Conservation (phyloP, 2,888 invertebrate species). For the Philereme transversata region DNA sequence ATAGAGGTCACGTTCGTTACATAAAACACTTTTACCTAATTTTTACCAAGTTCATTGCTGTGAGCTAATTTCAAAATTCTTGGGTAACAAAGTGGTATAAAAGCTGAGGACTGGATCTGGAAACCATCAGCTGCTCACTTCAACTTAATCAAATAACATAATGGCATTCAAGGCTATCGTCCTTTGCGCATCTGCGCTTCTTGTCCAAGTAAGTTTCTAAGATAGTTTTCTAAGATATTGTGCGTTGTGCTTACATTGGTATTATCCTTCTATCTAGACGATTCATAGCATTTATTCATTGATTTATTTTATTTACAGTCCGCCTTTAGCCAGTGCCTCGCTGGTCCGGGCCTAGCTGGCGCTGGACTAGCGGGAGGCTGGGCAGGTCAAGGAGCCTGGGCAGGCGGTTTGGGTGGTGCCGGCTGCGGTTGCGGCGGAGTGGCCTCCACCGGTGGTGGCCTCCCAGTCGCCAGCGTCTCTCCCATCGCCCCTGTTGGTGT, state of each 20-base stretch:
- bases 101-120: not conserved
- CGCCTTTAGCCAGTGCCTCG: conserved; percentile 26
- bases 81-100: conserved; percentile 1
- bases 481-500: conserved; percentile 51
- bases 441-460: conserved; percentile 43
- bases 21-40: conserved; percentile 12
- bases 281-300: not conserved
- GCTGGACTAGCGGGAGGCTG: conserved; percentile 29
- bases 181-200: conserved; percentile 30
- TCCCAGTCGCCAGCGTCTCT: conserved; percentile 41
- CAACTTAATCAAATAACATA: conserved; percentile 2
- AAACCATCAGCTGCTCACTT: not conserved
- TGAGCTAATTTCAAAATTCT: not conserved
- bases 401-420: conserved; percentile 28
- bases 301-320: conserved; percentile 22
- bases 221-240: too few relatives aligned
- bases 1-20: conserved; percentile 23
- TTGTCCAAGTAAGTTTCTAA: conserved; percentile 25
- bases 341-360: conserved; percentile 27
- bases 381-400: conserved; percentile 1
- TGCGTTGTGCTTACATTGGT: too few relatives aligned
- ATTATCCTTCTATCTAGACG: too few relatives aligned
- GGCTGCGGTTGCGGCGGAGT: conserved; percentile 27
- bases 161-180: conserved; percentile 29
- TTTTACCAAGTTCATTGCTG: not conserved